Conservation (phyloP, 2,797 vertebrate species). For the Botia kubotai region DNA sequence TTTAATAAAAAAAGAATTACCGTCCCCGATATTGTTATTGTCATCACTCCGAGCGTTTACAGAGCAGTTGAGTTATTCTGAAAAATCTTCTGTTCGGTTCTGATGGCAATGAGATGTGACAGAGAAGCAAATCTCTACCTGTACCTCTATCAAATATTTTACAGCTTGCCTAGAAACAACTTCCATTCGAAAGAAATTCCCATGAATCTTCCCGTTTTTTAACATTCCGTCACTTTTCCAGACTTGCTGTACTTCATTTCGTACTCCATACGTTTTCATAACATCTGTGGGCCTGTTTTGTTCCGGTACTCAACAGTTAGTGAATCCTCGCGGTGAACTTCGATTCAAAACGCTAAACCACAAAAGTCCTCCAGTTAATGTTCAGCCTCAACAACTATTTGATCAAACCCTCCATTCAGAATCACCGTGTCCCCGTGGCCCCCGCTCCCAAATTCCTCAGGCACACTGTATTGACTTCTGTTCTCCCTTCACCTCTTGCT, state of each 20-base stretch:
- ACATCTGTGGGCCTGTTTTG: background rate
- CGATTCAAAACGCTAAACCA: background rate
- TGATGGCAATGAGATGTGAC: background rate
- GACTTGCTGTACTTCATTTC: background rate
- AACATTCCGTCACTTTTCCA: background rate
- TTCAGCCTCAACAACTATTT: background rate
- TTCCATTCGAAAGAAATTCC: background rate
- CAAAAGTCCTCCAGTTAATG: background rate
- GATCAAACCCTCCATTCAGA: constrained; percentile 14
- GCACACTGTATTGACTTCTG: constrained; percentile 23
- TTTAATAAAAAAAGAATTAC: too few species aligned
- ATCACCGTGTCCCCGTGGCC: background rate
- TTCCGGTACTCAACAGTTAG: background rate
- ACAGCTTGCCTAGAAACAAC: background rate
- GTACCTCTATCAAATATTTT: background rate
- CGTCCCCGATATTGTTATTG: too few species aligned
- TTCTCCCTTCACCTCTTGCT: constrained; percentile 66
- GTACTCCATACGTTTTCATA: background rate
- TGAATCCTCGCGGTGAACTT: constrained; percentile 13
- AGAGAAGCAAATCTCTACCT: background rate
- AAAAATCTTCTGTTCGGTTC: background rate
- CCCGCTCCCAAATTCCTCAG: background rate
- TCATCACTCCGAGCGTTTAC: too few species aligned
- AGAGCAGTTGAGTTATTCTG: background rate
- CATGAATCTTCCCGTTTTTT: background rate